These are phyloP conservation scores for Halictus quadricinctus DNA, from an alignment of 2,888 invertebrate species.

Conservation along the genomic window DNA sequence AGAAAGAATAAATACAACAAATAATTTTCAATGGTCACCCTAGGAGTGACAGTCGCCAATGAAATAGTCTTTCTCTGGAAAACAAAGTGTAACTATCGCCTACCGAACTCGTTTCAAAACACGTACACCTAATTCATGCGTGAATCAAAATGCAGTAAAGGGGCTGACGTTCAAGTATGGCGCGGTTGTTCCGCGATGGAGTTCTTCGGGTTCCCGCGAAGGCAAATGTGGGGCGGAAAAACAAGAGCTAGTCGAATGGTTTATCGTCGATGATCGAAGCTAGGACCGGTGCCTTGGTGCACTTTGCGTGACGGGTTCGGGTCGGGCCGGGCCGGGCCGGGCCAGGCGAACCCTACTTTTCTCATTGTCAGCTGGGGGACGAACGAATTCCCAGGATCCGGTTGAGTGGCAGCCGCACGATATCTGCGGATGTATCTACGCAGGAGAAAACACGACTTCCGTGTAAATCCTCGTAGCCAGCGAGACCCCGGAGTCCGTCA, in stretches of 20 bases:
- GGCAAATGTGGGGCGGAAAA: not conserved
- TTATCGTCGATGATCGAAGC: slow-evolving; percentile 42
- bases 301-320: slow-evolving; percentile 49
- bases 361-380: slow-evolving; percentile 55
- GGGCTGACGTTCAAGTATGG: not conserved
- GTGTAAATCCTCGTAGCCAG: slow-evolving; percentile 39
- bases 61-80: not conserved
- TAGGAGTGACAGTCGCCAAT: too few relatives aligned
- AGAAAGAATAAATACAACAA: not conserved
- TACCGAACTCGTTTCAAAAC: not conserved
- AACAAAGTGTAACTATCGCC: not conserved
- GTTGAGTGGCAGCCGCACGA: slow-evolving; percentile 51
- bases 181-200: not conserved
- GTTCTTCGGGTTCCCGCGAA: not conserved
- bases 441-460: slow-evolving; percentile 66
- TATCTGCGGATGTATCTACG: slow-evolving; percentile 58
- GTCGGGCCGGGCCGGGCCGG: not conserved
- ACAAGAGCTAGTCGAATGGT: slow-evolving; percentile 24
- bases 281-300: slow-evolving; percentile 28
- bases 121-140: not conserved
- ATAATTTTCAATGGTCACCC: not conserved
- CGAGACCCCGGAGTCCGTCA: not conserved
- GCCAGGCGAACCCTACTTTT: slow-evolving; percentile 42
- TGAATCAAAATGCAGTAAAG: not conserved
- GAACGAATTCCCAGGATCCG: slow-evolving; percentile 58